A percentile compares a stretch with the other conserved stretches of the same genome.
These are phyloP conservation scores for Aphelocoma coerulescens DNA, from an alignment of 2,113 vertebrate genomes.

Conservation along the genomic window DNA sequence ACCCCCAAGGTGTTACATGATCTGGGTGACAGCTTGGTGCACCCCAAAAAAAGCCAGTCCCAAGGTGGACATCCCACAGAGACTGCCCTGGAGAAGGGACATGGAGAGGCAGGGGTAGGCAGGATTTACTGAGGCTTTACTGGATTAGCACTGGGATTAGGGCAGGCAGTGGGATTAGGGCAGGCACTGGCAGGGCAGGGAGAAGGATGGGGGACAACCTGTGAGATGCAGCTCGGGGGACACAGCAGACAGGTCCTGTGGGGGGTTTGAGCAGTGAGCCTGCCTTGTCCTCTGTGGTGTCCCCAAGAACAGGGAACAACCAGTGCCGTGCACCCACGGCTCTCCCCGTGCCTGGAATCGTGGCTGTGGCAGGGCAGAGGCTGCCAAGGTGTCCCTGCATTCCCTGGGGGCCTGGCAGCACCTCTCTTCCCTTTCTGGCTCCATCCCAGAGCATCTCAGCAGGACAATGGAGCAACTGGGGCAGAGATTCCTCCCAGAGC, in stretches of 20 bases:
- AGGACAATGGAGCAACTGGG: not conserved
- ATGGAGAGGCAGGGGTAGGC: not conserved
- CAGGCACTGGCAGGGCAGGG: not conserved
- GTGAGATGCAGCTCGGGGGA: fast-evolving
- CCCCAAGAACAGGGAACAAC: not conserved
- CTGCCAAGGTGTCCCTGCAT: not conserved
- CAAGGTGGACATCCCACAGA: not conserved
- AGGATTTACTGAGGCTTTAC: conserved; percentile 48
- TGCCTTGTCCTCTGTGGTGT: not conserved
- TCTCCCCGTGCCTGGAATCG: not conserved
- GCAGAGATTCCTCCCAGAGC: not conserved
- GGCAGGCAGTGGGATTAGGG: not conserved
- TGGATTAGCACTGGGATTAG: not conserved
- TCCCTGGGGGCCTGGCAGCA: not conserved
- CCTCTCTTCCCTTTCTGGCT: not conserved
- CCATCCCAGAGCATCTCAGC: not conserved
- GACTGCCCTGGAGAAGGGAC: not conserved
- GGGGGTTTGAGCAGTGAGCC: not conserved
- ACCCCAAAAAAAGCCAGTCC: not conserved
- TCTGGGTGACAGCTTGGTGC: not conserved
- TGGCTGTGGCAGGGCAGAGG: not conserved
- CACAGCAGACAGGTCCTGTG: not conserved
- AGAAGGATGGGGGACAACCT: not conserved
- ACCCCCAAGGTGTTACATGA: fast-evolving
- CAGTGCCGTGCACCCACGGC: fast-evolving